Evolutionary conservation across 2,797 vertebrate genomes (phyloP), one percentile per base, ranked within the genome.

Genomic region (Streptopelia turtur): DNA sequence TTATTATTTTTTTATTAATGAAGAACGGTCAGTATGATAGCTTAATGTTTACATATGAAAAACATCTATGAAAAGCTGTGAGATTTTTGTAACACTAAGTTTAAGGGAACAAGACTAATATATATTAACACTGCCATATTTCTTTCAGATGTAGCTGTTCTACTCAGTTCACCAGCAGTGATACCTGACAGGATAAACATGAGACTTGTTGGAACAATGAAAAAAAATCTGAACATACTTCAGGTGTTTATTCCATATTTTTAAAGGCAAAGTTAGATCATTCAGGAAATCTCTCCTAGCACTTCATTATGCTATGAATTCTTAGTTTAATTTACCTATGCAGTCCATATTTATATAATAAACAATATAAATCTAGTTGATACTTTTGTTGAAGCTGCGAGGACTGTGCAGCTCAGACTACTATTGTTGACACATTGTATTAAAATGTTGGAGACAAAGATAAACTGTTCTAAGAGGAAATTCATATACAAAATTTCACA

Each of bases 21-120:
- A 70, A 50, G 3, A 47, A 14, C 1, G 16, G 3, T 1, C 1
- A 57, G 9, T 35, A 35, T 31, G 3, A 27, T 43, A 74, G 63
- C 70, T 63, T 23, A 52, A 64, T n/a, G 4, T 22, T 80, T 72
- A 57, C 66, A 56, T 39, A 66, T 18, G 2, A 30, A 76, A 92
- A 83, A 18, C 2, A 25, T 16, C 4, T 64, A 71, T 72, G 6
- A 76, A 90, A 93, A 55, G 2, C 22, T 56, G 5, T 11, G 68
- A 64, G 24, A 45, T 71, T 72, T 77, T 59, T 86, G 16, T 64
- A 63, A 43, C 10, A 4, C 2, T 7, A 70, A 6, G 10, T 65
- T 61, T 83, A 30, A 52, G 13, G 12, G 49, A 74, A 35, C 66
- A 63, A 49, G 15, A 4, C 5, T 37, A 37, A 61, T 49, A n/a